A percentile compares a stretch with the other conserved stretches of the same genome.
phyloP scores from a whole-genome alignment of 2,888 invertebrate genomes.

The Heteropelma amictum region DNA sequence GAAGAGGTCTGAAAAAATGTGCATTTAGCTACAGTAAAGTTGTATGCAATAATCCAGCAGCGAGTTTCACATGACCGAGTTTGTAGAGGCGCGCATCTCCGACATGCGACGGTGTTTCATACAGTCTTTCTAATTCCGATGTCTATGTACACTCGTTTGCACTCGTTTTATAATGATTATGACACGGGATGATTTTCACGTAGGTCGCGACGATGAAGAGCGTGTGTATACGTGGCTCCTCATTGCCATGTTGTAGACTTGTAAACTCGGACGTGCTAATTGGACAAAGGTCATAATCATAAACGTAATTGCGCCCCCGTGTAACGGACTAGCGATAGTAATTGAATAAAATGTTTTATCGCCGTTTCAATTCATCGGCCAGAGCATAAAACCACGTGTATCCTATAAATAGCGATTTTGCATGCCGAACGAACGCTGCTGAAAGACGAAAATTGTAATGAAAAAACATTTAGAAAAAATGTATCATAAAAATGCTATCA shows the following conservation, averaged over 20 bases:
- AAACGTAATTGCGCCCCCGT: constrained; percentile 63
- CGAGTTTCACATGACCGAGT: constrained; percentile 72
- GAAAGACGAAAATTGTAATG: not conserved
- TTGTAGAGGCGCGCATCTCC: constrained; percentile 54
- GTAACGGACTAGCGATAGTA: constrained; percentile 28
- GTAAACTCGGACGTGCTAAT: constrained; percentile 65
- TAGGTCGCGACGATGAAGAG: constrained; percentile 41
- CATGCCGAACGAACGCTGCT: not conserved
- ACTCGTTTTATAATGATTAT: constrained; percentile 62
- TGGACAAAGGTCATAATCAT: constrained; percentile 73
- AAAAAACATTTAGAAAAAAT: not conserved
- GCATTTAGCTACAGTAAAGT: constrained; percentile 17
- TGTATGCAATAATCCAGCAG: constrained; percentile 40
- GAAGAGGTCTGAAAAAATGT: constrained; percentile 6
- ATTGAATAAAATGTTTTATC: constrained; percentile 7
- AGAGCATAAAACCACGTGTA: not conserved
- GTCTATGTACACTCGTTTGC: constrained; percentile 44
- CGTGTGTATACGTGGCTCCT: too few species aligned
- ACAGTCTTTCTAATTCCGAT: not conserved
- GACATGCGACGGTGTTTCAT: constrained; percentile 11
- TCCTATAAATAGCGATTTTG: not conserved
- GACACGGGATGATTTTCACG: constrained; percentile 69
- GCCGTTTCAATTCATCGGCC: not conserved
- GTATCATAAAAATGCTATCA: too few species aligned
- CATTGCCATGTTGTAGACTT: constrained; percentile 54